phyloP scores from a whole-genome alignment of 2,888 invertebrate species.

The Melanostoma mellinum region DNA sequence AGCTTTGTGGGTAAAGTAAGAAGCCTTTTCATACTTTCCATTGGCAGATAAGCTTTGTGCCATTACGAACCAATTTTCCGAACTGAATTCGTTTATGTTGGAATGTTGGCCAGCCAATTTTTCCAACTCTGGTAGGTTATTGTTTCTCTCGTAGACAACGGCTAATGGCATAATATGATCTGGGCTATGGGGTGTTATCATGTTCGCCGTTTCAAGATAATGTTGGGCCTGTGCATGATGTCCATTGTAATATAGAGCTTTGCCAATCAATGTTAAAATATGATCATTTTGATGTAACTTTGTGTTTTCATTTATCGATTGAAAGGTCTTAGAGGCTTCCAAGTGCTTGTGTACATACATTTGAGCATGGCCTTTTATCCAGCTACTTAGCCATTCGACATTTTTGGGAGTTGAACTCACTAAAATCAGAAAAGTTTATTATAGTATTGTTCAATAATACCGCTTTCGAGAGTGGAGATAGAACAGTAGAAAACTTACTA shows the following conservation, averaged over 20 bases:
- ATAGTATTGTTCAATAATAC: no score
- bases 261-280: conserved; percentile 87
- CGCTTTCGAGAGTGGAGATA: neutral
- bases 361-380: conserved; percentile 86
- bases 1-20: conserved; percentile 89
- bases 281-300: conserved; percentile 87
- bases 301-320: conserved; percentile 86
- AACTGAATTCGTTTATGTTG: conserved; percentile 82
- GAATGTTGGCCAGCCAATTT: conserved; percentile 83
- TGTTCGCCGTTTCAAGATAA: conserved; percentile 81
- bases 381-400: conserved; percentile 84
- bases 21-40: conserved; percentile 86
- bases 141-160: conserved; percentile 85
- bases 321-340: conserved; percentile 86
- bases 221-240: conserved; percentile 86
- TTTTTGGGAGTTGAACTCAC: conserved; percentile 78
- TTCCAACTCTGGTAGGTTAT: conserved; percentile 85
- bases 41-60: conserved; percentile 87
- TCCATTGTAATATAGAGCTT: conserved; percentile 88
- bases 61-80: conserved; percentile 90
- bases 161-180: conserved; percentile 87
- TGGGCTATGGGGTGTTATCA: conserved; percentile 83
- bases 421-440: no score
- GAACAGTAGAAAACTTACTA: no score
- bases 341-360: conserved; percentile 87